Evolutionary conservation across 2,113 vertebrate species (phyloP).

Genomic region (Rhinoptilus africanus): DNA sequence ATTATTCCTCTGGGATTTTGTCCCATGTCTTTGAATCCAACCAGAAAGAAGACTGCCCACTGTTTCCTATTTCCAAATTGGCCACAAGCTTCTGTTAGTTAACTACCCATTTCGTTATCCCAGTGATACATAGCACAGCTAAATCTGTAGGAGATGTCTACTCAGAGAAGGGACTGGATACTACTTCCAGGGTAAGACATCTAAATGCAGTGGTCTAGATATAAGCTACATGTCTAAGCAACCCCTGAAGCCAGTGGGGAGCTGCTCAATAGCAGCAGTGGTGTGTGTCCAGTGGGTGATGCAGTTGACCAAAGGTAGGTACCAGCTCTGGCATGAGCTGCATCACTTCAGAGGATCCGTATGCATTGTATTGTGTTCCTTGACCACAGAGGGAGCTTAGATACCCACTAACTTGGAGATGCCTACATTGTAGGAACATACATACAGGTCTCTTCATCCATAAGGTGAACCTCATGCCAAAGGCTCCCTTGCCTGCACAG

Average conservation of each 20-base stretch:
- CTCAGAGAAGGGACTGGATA: background rate
- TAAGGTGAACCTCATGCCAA: background rate
- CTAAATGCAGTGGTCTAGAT: background rate
- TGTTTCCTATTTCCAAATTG: background rate
- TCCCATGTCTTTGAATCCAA: background rate
- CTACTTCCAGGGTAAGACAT: background rate
- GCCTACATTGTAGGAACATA: background rate
- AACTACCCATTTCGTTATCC: background rate
- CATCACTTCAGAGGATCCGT: background rate
- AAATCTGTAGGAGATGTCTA: background rate
- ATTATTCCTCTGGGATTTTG: background rate
- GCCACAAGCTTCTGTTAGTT: background rate
- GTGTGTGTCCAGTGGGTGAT: background rate
- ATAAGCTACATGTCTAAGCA: rapidly evolving
- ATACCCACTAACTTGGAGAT: background rate
- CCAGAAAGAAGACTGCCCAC: background rate
- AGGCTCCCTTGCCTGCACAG: background rate
- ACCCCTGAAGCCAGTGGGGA: background rate
- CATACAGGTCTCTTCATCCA: background rate
- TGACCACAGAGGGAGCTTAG: background rate
- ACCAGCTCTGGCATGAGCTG: background rate
- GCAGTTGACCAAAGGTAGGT: background rate
- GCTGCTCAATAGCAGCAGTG: background rate
- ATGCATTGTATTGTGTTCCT: rapidly evolving
- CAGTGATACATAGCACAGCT: background rate